Base-by-base conservation (phyloP, 2,113 vertebrate species). In the Phrynosoma blainvillii region DNA sequence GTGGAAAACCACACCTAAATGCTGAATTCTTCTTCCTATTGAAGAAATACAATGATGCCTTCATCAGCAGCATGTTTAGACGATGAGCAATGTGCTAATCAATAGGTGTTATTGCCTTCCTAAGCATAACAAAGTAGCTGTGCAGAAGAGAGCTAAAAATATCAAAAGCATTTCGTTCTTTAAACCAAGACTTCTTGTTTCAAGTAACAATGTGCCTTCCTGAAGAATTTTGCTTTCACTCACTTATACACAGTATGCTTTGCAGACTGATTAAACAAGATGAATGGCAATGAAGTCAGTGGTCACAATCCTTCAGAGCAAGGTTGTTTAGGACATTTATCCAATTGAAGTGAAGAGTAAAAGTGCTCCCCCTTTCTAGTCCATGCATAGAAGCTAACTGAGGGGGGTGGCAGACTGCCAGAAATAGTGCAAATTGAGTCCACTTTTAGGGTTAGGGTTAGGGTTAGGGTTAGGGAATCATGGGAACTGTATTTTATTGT, bases 81-180 rank as follows among this genome's bases (percentile, higher is more conserved):
- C 88, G 77, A 88, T 93, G 91, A 90, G 77, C 85, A 36, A 90
- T 88, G 85, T 62, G 62, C 90, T 87, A 89, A 95, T 95, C 93
- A 94, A 88, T 89, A 87, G 8, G 1, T 3, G 82, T 91, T 89
- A 91, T 68, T 89, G 80, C 65, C 87, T 87, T 91, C 91, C 85
- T 88, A 80, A 91, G 75, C 56, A 89, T 75, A 84, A 92, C 11
- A 82, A 56, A 2, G 79, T 59, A n/a, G 81, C 89, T 42, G 20
- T 89, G 74, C 83, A 89, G 6, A 18, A 54, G 21, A 16, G 54
- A 84, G 76, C n/a, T 89, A 90, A 91, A 79, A 47, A 52, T 40
- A 91, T 11, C 2, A 70, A 81, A 1, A 79, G 83, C 30, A 20
- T 82, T 81, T 90, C 1, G 84, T 92, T 90, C 6, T 54, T 87